Evolutionary conservation across 2,797 vertebrate genomes (phyloP).

Genomic region (Pseudopleuronectes americanus): DNA sequence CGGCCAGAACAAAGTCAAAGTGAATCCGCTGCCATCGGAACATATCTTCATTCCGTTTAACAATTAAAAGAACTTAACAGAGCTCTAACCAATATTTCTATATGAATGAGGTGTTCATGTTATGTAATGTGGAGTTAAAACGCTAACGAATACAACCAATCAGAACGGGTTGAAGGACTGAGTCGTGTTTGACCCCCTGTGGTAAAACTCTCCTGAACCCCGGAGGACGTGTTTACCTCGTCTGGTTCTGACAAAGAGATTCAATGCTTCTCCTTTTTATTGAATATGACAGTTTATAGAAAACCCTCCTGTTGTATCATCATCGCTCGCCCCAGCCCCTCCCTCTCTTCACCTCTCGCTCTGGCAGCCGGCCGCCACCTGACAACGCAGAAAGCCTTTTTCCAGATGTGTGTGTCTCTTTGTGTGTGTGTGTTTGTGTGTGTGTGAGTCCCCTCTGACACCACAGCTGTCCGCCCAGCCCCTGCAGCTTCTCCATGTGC

Average conservation of each 20-base stretch:
- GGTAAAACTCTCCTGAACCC: too few species aligned
- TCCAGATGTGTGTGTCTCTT: constrained; percentile 75
- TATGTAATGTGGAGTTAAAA: too few species aligned
- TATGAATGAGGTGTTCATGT: background rate
- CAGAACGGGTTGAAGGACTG: too few species aligned
- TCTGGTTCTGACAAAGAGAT: too few species aligned
- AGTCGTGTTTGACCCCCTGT: too few species aligned
- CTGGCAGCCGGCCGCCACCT: constrained; percentile 60
- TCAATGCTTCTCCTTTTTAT: too few species aligned
- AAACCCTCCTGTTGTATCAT: constrained; percentile 30
- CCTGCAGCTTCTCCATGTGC: constrained; percentile 45
- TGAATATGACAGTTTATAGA: background rate
- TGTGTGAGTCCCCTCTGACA: constrained; percentile 47
- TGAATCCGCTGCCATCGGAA: background rate
- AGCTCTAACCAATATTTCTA: background rate
- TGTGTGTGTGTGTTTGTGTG: constrained; percentile 68
- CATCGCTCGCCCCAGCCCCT: constrained; percentile 20
- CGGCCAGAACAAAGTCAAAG: constrained; percentile 12
- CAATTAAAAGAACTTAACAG: background rate
- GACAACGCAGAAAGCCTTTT: constrained; percentile 70
- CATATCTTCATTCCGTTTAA: background rate
- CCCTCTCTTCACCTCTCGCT: constrained; percentile 36
- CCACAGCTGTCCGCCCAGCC: constrained; percentile 67
- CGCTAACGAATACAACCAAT: too few species aligned
- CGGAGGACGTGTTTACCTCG: background rate